Evolutionary conservation across 1,140 invertebrate species (phyloP), one percentile per base, ranked within the genome.

Genomic region (Brachionus koreanus): DNA sequence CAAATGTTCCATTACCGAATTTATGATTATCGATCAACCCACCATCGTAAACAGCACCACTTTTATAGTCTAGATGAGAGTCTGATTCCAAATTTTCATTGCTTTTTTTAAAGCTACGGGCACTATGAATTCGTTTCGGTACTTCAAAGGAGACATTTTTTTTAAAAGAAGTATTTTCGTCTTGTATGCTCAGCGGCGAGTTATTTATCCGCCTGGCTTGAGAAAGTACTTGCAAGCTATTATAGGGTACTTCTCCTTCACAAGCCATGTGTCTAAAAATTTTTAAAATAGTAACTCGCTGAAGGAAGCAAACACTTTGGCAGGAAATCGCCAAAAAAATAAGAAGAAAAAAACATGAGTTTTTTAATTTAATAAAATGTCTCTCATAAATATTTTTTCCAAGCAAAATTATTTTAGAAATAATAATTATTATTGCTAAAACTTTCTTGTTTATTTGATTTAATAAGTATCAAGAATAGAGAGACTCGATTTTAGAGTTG

Each of bases 1-100:
- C 84, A 83, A 88, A 88, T 13, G 84, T 84, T 23, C 88, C 88
- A 29, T 83, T 81, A 7, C 87, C 88, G 72, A 65, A 83, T 61
- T 85, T 85, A 82, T 88, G 85, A 49, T 86, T 84, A 29, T 85
- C 69, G 5, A 25, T 57, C 13, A 88, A 83, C 9, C 83, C 83
- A 16, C 88, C 87, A 79, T 85, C 84, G 83, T 86, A 88, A 23
- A 82, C 84, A 13, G 86, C 87, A 7, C 87, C 88, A 85, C 86
- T 87, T 83, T 85, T 86, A 82, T 87, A 88, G 12, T 83, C 83
- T 12, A 83, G 33, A 42, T 72, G 82, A 0, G 69, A 74, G 19
- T 74, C 69, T 46, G 69, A 74, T 46, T 74, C 69, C 25, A 74
- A 74, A 25, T 46, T 39, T 39, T 39, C 37, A 9, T 12, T 37